Conservation (phyloP, 2,113 vertebrate species). For the Catagonus wagneri region DNA sequence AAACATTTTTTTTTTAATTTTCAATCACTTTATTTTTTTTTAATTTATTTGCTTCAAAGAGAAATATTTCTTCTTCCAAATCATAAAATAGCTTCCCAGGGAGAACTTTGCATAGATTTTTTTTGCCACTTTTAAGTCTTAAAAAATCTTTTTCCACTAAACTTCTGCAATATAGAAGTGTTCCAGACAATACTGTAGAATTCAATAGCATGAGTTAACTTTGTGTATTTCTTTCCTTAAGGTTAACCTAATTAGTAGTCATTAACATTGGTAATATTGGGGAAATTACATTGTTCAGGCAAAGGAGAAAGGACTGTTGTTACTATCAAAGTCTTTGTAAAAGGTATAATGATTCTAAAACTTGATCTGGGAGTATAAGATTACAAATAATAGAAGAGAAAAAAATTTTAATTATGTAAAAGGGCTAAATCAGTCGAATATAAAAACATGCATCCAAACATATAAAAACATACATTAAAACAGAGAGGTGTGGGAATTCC, state of each 20-base stretch:
- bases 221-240: background rate
- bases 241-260: slow-evolving; percentile 25
- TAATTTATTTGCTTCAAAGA: slow-evolving; percentile 69
- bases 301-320: background rate
- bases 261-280: background rate
- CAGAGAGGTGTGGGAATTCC: background rate
- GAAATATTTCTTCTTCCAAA: slow-evolving; percentile 62
- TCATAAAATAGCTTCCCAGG: slow-evolving; percentile 36
- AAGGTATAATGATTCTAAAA: slow-evolving; percentile 44
- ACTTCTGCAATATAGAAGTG: background rate
- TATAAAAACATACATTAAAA: slow-evolving; percentile 55
- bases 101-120: slow-evolving; percentile 44
- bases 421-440: background rate
- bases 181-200: background rate
- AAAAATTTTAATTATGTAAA: background rate
- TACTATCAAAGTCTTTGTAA: slow-evolving; percentile 23
- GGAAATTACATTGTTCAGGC: background rate
- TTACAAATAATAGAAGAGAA: slow-evolving; percentile 30
- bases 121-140: slow-evolving; percentile 62
- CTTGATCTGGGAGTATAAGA: slow-evolving; percentile 3
- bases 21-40: slow-evolving; percentile 24
- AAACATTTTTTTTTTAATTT: too few species aligned
- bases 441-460: slow-evolving; percentile 28
- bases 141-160: slow-evolving; percentile 19
- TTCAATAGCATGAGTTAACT: background rate